Evolutionary conservation across 2,113 vertebrate species (phyloP), one percentile per base, ranked within the genome.

Genomic region (Amblyopsis rosae): DNA sequence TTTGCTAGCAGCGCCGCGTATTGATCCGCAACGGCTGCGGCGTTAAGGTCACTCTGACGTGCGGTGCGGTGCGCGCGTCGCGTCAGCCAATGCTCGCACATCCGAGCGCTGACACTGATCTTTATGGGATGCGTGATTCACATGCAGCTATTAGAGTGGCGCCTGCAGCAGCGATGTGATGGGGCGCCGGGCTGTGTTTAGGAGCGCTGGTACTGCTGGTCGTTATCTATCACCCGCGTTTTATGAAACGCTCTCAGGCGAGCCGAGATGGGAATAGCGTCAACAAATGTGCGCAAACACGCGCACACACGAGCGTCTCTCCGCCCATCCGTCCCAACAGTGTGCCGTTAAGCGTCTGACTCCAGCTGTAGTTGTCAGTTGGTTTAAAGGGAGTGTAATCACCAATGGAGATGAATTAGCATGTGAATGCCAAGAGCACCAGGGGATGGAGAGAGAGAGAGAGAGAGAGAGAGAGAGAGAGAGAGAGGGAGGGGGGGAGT

Each of bases 321-420:
- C 73, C 76, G 70, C 65, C 78, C 80, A 77, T 76, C 80, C 73
- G 47, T 79, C 85, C 26, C 77, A 82, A 87, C 82, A 72, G 82
- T 80, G 84, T 84, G 83, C 81, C 83, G 80, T 91, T 94, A 86
- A 94, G 95, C 93, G 95, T 91, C 70, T 87, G 74, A 93, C 93
- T 96, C 94, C 95, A 96, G 94, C 95, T 96, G 95, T 95, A 92
- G 93, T 95, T 95, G 95, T 96, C 93, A 93, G 93, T 92, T 90
- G 90, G 94, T 96, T 93, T 94, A 93, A 94, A 94, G 94, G 92
- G 93, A 95, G 93, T 92, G 93, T 95, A 95, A 96, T 96, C 94
- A 96, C 94, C 92, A 94, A 91, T 93, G 93, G 94, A 94, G 94
- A 95, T 93, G 91, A 93, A 96, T 96, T 96, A 96, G 95, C 95